Evolutionary conservation across 2,797 vertebrate genomes (phyloP), one percentile per base, ranked within the genome.

Genomic region (Helarctos malayanus): DNA sequence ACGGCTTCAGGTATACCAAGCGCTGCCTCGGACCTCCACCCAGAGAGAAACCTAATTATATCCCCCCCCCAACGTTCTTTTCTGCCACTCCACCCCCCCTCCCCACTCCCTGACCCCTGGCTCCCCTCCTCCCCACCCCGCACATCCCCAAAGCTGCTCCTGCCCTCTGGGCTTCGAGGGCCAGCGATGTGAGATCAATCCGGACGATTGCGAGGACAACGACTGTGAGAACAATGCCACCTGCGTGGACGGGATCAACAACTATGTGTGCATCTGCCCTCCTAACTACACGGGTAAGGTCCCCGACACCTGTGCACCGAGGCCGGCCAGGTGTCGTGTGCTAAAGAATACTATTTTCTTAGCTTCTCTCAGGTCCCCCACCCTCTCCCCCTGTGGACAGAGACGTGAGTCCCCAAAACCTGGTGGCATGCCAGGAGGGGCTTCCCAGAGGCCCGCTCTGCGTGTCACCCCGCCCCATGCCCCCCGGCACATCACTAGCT

Each of bases 171-270:
- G 99, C 21, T 99, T 99, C 19, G 99, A 99, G 97, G 99, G 99
- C 52, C 99, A 99, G 63, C 99, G 98, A 32, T 99, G 99, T 98
- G 99, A 99, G 98, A 97, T 99, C 86, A 99, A 99, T 98, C 99
- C 99, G 5, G 99, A 99, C 4, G 99, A 99, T 98, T 99, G 99
- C 11, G 99, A 99, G 97, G 99, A 99, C 98, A 99, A 99, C 0
- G 99, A 99, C 98, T 99, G 99, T 1, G 99, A 99, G 98, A 99
- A 99, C 98, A 99, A 99, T 92, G 99, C 99, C 91, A 99, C 99
- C 0, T 99, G 99, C 54, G 98, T 99, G 63, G 99, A 99, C 4
- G 99, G 99, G 56, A 98, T 99, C 98, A 99, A 99, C 99, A 99
- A 99, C 99, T 99, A 99, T 41, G 99, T 99, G 90, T 99, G 99